Evolutionary conservation across 2,888 invertebrate genomes (phyloP), one percentile per base, ranked within the genome.

Genomic region (Nemotelus nigrinus): DNA sequence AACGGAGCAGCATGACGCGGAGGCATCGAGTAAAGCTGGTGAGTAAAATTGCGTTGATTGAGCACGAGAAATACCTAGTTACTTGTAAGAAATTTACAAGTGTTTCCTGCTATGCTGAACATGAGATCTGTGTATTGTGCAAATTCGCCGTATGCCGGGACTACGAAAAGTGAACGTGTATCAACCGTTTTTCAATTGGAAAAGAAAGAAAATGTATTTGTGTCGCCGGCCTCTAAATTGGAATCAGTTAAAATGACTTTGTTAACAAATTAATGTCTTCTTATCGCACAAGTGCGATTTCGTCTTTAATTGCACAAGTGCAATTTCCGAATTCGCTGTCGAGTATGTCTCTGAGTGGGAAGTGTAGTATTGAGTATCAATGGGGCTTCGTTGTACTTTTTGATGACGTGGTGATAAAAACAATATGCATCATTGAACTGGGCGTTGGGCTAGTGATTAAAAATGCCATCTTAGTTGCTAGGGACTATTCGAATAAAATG

Each of bases 1-100:
- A 78, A 85, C 88, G 78, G 87, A 88, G n/a, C 89, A 90, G 78
- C 92, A 92, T 39, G 91, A 92, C 65, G 86, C 89, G 3, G 93
- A 94, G 82, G 92, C 94, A 0, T 92, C 93, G 48, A 93, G 94
- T 81, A 93, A 94, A 89, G 94, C 96, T 83, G 92, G 97, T 96
- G 88, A 92, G 92, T 89, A 44, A 63, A 67, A 44, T 39, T 75
- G 71, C 60, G 60, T 47, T 41, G 63, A 63, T 41, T 63, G n/a
- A 43, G 65, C n/a, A 67, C 44, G 57, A 45, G 68, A 43, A 39
- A 43, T 53, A n/a, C n/a, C n/a, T n/a, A 25, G 25, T 25, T 25
- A 25, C 25, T 70, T 44, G 3, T 41, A 8, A 43, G 70, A 53
- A 70, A 3, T 43, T 55, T n/a, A 55, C 70, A 43, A 70, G 70